Percentiles rank a stretch among this genome's conserved stretches.
These are phyloP conservation scores for Fratercula arctica DNA, from an alignment of 2,797 vertebrate species.

Conservation along the genomic window DNA sequence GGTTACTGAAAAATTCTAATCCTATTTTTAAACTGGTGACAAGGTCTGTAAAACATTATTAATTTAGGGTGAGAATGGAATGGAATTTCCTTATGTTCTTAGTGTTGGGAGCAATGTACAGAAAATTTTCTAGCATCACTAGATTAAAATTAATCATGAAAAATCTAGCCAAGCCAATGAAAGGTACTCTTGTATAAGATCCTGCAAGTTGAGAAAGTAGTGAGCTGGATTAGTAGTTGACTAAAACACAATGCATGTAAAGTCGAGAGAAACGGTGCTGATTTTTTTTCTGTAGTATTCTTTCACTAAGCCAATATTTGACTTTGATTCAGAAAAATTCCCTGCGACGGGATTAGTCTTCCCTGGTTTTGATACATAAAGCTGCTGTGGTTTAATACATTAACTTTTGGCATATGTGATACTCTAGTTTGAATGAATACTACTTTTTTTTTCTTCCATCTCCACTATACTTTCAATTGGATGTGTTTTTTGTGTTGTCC, in stretches of 20 bases:
- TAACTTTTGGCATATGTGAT: neutral
- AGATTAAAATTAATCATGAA: neutral
- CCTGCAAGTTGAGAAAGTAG: neutral
- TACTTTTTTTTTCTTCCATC: neutral
- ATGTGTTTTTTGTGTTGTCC: neutral
- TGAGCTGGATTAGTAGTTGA: neutral
- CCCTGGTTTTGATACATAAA: neutral
- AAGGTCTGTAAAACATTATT: neutral
- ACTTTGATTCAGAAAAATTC: neutral
- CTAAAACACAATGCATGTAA: neutral
- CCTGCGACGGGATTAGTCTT: neutral
- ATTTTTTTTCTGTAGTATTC: neutral
- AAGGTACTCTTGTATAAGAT: neutral
- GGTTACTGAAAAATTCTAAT: neutral
- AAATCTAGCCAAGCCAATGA: neutral
- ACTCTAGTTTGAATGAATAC: neutral
- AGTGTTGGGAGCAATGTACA: neutral
- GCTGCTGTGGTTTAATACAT: neutral
- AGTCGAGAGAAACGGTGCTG: neutral
- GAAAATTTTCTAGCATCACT: neutral
- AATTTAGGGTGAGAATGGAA: neutral
- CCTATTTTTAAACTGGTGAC: neutral
- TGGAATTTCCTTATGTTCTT: neutral
- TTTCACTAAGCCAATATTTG: neutral
- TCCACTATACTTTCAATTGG: neutral